Conservation (phyloP, 2,797 vertebrate species). For the Squalus acanthias region DNA sequence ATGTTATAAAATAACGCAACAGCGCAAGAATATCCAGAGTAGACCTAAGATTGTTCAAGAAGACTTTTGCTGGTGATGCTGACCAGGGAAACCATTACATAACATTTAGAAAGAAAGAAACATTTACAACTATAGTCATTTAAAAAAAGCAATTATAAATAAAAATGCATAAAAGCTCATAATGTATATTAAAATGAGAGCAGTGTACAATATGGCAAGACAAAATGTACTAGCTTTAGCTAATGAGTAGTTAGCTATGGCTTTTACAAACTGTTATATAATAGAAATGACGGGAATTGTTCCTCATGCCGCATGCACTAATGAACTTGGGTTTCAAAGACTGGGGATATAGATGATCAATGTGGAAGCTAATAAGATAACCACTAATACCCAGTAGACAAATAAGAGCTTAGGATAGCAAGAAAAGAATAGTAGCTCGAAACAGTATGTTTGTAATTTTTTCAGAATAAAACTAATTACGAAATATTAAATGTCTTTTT, state of each 20-base stretch:
- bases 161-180: background rate
- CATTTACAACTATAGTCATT: background rate
- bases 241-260: background rate
- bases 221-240: background rate
- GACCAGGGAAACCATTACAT: background rate
- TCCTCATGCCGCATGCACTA: background rate
- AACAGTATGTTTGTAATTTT: background rate
- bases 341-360: background rate
- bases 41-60: background rate
- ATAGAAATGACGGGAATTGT: background rate
- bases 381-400: background rate
- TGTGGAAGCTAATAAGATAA: background rate
- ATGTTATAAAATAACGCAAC: background rate
- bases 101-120: too few species aligned
- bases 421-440: background rate
- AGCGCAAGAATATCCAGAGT: background rate
- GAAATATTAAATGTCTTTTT: background rate
- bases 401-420: background rate
- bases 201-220: background rate
- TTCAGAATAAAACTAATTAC: slow-evolving; percentile 17
- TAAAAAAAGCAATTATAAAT: background rate
- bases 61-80: background rate
- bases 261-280: background rate
- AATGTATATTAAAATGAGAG: background rate
- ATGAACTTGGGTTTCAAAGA: background rate